These are phyloP conservation scores for Corythaixoides concolor DNA, from an alignment of 2,113 vertebrate species.

Conservation along the genomic window DNA sequence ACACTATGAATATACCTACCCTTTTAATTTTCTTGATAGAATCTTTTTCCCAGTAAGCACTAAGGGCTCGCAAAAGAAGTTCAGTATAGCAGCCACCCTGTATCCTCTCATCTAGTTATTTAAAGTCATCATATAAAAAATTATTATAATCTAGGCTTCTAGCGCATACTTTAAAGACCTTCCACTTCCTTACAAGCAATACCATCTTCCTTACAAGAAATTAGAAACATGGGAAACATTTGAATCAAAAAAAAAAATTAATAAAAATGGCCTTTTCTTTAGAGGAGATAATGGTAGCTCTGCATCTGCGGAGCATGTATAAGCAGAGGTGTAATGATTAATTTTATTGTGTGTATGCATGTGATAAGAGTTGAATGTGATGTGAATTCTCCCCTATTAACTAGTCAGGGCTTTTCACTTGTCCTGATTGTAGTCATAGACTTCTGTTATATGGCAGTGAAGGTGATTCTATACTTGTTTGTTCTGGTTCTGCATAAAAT, in stretches of 20 bases:
- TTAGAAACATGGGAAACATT: neutral
- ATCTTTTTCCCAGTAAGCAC: neutral
- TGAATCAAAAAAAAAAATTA: neutral
- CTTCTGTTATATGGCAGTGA: neutral
- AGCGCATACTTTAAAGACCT: neutral
- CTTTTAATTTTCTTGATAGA: neutral
- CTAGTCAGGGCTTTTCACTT: neutral
- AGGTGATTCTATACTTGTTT: neutral
- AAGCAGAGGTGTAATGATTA: neutral
- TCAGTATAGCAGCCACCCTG: neutral
- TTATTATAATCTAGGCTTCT: neutral
- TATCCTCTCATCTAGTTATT: neutral
- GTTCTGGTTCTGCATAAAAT: neutral
- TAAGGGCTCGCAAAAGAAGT: neutral
- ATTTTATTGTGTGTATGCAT: neutral
- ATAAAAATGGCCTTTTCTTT: neutral
- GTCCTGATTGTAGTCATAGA: neutral
- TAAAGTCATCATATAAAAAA: neutral
- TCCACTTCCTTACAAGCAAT: too few relatives aligned
- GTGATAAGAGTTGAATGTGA: neutral
- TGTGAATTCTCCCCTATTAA: neutral
- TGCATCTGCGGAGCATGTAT: neutral
- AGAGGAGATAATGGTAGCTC: neutral
- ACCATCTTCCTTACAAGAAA: neutral
- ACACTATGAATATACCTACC: neutral